A percentile compares a stretch with the other conserved stretches of the same genome.
These are phyloP conservation scores for Narcine bancroftii DNA, from an alignment of 2,113 vertebrate species.

Conservation along the genomic window DNA sequence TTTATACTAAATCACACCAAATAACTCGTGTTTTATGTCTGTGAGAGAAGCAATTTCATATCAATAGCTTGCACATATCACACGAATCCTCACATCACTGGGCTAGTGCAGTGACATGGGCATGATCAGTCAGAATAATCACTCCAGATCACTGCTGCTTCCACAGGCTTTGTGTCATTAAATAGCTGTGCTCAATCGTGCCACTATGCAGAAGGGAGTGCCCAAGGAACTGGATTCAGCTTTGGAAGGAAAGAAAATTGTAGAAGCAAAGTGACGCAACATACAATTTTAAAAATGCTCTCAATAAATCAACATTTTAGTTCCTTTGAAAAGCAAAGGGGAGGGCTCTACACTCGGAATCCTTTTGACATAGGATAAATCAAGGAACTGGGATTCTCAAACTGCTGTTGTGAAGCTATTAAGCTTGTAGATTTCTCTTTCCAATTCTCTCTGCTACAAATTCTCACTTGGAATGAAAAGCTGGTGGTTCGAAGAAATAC, in stretches of 20 bases:
- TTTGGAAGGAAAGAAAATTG: not conserved
- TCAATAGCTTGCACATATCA: not conserved
- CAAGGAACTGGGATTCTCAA: not conserved
- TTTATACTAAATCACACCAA: not conserved
- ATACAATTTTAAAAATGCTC: not conserved
- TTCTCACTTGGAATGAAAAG: not conserved
- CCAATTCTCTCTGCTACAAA: not conserved
- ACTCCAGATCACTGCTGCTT: not conserved
- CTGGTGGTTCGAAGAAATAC: not conserved
- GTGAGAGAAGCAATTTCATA: not conserved
- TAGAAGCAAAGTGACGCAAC: not conserved
- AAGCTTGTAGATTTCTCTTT: not conserved
- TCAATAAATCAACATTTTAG: not conserved
- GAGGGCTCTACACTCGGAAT: not conserved
- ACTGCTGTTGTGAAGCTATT: not conserved
- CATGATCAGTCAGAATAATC: not conserved
- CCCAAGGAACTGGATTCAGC: not conserved
- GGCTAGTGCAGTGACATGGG: not conserved
- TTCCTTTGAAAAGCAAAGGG: not conserved
- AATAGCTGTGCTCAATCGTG: not conserved
- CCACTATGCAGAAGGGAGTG: not conserved
- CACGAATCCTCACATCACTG: not conserved
- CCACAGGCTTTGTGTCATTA: not conserved
- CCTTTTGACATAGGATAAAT: too few species aligned
- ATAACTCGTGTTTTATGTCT: not conserved